These are phyloP conservation scores for Cephus rjabovi DNA, from an alignment of 2,888 invertebrate genomes.

Conservation along the genomic window DNA sequence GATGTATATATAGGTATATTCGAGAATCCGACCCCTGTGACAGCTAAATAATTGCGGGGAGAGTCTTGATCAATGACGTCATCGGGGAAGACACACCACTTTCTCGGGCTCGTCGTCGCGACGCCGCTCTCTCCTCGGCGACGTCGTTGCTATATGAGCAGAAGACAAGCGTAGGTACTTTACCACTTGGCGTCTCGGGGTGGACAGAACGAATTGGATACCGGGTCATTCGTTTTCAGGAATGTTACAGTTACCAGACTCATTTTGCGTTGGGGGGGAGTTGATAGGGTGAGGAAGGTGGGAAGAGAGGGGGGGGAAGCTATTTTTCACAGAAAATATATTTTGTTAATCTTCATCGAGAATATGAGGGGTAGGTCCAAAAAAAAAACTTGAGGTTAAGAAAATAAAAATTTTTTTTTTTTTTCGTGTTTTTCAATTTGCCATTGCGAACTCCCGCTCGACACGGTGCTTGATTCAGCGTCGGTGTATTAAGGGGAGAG, in stretches of 20 bases:
- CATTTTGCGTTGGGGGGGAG: neutral
- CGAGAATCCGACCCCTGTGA: slow-evolving; percentile 24
- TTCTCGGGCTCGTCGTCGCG: slow-evolving; percentile 5
- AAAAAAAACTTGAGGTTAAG: neutral
- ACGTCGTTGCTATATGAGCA: neutral
- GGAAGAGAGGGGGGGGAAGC: no score
- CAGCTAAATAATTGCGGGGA: slow-evolving; percentile 31
- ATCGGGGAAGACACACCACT: slow-evolving; percentile 14
- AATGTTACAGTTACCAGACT: neutral
- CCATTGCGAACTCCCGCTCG: neutral
- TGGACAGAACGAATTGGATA: neutral
- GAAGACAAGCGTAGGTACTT: neutral
- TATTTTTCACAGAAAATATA: neutral
- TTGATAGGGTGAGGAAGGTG: neutral
- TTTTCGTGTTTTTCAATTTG: neutral
- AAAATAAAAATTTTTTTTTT: neutral
- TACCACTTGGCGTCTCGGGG: neutral
- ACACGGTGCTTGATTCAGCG: neutral
- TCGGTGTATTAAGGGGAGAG: neutral
- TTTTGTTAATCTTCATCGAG: neutral
- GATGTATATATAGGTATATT: neutral
- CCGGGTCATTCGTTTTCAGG: neutral
- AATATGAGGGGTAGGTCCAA: neutral
- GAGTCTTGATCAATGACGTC: slow-evolving; percentile 29
- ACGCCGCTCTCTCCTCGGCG: neutral